Percentiles rank a stretch among this genome's conserved stretches.
Evolutionary conservation across 1,140 invertebrate genomes (phyloP).

Genomic region (Drosophila baimaii): DNA sequence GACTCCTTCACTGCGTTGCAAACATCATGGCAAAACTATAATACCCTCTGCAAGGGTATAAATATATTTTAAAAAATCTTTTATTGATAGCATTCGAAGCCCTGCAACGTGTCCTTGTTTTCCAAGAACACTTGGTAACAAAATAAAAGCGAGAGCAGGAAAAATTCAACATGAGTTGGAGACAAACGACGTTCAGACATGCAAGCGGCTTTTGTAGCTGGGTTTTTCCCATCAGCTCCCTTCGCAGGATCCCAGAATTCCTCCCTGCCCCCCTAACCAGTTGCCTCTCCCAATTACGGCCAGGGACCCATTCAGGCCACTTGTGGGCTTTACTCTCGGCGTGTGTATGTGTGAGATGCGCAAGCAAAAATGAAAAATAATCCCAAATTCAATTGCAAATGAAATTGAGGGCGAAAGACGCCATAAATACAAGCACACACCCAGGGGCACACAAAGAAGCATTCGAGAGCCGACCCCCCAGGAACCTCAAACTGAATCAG

Average conservation of each 20-base stretch:
- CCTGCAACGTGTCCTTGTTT: not conserved
- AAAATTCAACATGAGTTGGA: slow-evolving; percentile 55
- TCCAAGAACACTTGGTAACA: not conserved
- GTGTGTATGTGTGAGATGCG: slow-evolving; percentile 50
- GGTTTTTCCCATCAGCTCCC: slow-evolving; percentile 10
- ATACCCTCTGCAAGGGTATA: too few species aligned
- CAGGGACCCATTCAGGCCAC: slow-evolving; percentile 66
- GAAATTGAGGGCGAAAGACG: slow-evolving; percentile 79
- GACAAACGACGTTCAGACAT: slow-evolving; percentile 78
- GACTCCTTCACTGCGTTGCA: too few species aligned
- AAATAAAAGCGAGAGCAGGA: not conserved
- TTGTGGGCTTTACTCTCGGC: slow-evolving; percentile 64
- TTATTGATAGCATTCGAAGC: not conserved
- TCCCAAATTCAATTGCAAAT: slow-evolving; percentile 82
- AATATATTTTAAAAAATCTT: not conserved
- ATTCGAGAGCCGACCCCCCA: slow-evolving; percentile 27
- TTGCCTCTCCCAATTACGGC: slow-evolving; percentile 35
- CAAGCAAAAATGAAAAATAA: slow-evolving; percentile 81
- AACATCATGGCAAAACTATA: too few species aligned
- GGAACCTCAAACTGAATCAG: slow-evolving; percentile 42
- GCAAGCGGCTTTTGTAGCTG: slow-evolving; percentile 68
- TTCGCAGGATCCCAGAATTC: not conserved
- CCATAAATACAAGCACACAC: slow-evolving; percentile 64
- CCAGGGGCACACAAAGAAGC: slow-evolving; percentile 30
- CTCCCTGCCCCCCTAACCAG: slow-evolving; percentile 7